Evolutionary conservation across 2,797 vertebrate species (phyloP).

Genomic region (Perodicticus potto): DNA sequence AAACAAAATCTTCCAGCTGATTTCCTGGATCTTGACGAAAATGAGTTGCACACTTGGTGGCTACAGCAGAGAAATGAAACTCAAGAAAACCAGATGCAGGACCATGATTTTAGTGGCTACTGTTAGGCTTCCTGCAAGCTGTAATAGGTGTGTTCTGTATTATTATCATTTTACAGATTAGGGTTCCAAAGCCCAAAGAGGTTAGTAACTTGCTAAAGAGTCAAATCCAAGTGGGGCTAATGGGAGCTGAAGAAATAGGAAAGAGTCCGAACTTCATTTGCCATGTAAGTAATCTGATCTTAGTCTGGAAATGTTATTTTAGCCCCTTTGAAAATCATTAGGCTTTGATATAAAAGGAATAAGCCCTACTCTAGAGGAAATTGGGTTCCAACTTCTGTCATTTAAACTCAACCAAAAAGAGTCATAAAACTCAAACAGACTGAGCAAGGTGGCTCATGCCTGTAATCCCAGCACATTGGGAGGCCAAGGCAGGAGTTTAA

Average conservation of each 20-base stretch:
- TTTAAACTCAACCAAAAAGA: conserved; percentile 29
- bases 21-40: neutral
- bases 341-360: neutral
- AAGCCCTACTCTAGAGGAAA: conserved; percentile 29
- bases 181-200: neutral
- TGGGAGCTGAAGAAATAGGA: neutral
- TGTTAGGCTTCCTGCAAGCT: neutral
- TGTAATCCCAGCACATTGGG: neutral
- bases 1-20: neutral
- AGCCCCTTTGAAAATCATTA: conserved; percentile 45
- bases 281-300: conserved; percentile 26
- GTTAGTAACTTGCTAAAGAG: neutral
- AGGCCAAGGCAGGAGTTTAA: neutral
- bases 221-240: neutral
- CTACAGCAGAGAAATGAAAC: neutral
- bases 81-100: neutral
- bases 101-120: neutral
- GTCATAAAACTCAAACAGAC: neutral
- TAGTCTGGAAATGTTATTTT: conserved; percentile 19
- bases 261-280: neutral
- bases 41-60: neutral
- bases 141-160: neutral
- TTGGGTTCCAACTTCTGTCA: neutral
- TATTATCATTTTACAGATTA: conserved; percentile 8
- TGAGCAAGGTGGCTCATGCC: neutral